Conservation (phyloP, 1,140 invertebrate species). For the Dreissena rostriformis region DNA sequence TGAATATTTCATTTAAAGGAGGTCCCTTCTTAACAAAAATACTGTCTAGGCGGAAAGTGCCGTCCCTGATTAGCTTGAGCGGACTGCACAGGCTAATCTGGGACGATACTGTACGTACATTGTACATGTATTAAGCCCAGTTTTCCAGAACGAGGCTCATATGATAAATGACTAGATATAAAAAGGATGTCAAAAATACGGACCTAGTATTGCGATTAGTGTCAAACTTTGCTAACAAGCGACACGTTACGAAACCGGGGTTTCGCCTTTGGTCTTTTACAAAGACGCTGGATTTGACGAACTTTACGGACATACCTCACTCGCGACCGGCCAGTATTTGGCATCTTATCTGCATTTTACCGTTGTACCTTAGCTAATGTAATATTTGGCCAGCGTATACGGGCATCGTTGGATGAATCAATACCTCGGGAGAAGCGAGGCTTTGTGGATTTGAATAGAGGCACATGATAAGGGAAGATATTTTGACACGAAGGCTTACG, state of each 20-base stretch:
- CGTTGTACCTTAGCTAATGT: constrained; percentile 24
- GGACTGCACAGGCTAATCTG: too few species aligned
- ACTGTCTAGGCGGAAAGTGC: too few species aligned
- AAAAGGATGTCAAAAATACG: constrained; percentile 19
- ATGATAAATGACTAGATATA: constrained; percentile 32
- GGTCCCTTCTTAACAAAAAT: too few species aligned
- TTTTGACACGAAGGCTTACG: constrained; percentile 54
- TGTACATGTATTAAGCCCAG: too few species aligned
- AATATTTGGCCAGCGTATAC: constrained; percentile 39
- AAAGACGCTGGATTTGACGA: constrained; percentile 24
- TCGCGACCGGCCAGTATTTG: constrained; percentile 22
- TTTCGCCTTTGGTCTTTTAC: constrained; percentile 34
- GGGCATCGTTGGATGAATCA: constrained; percentile 45
- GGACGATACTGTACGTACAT: too few species aligned
- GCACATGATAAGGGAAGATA: constrained; percentile 51
- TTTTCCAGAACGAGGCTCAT: too few species aligned
- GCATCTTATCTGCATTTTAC: constrained; percentile 25
- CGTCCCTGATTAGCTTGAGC: too few species aligned
- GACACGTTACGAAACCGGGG: constrained; percentile 46
- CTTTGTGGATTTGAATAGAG: constrained; percentile 55
- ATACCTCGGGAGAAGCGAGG: constrained; percentile 40
- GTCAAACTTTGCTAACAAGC: constrained; percentile 37
- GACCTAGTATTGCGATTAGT: constrained; percentile 35
- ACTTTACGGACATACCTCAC: constrained; percentile 42
- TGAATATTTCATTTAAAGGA: too few species aligned